Evolutionary conservation across 1,140 invertebrate species (phyloP), one percentile per base, ranked within the genome.

Genomic region (Danaus melanippus): DNA sequence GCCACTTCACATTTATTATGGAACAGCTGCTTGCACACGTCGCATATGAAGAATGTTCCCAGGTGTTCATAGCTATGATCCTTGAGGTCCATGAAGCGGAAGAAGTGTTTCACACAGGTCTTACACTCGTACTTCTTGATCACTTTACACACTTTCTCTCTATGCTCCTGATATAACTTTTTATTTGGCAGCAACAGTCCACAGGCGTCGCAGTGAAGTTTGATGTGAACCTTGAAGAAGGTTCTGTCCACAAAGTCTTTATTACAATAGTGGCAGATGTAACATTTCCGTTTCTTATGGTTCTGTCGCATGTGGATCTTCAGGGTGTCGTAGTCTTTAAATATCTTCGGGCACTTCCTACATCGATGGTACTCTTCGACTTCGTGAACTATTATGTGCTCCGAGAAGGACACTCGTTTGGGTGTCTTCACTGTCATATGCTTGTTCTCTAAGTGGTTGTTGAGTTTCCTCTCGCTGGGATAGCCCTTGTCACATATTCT

Each of bases 221-320:
- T 80, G 10, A 86, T 77, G 52, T 85, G 82, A 0, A 81, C 67
- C 69, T 86, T 86, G 32, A 86, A 84, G 41, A 85, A 74, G 59
- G 71, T 77, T 43, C 80, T 59, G 53, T 85, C 79, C 7, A 74
- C 60, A 64, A 85, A 85, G 8, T 71, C 73, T 48, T 76, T 85
- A 11, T 66, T 60, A 42, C 82, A 85, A 50, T 85, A 85, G 56
- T 77, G 51, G 44, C 82, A 85, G 39, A 84, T 76, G 46, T 84
- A 85, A 44, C 77, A 80, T 67, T 77, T 82, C 12, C 77, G 71
- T 57, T 84, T 84, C 48, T 75, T 84, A n/a, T 85, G 82, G 3
- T 50, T 42, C 6, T 59, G 45, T 53, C 77, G 80, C 71, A 75
- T 78, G n/a, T 85, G 82, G 0, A 15, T n/a, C 46, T 75, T 79